Evolutionary conservation across 2,797 vertebrate genomes (phyloP).

Genomic region (Rhadinocentrus ornatus): DNA sequence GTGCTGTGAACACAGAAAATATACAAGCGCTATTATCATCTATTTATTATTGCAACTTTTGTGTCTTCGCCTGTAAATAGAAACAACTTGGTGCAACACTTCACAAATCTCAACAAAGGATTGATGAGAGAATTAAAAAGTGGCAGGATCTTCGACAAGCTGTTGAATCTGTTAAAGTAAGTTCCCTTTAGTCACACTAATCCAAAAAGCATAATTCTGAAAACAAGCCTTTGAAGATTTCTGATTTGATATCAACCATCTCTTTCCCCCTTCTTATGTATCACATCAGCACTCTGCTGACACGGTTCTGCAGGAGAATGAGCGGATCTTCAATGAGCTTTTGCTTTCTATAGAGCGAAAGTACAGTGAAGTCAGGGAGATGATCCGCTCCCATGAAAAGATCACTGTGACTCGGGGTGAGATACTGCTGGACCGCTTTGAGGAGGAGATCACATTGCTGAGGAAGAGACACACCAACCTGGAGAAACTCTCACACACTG

Average conservation of each 20-base stretch:
- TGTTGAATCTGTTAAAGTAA: constrained; percentile 79
- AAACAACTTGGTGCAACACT: constrained; percentile 82
- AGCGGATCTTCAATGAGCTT: constrained; percentile 82
- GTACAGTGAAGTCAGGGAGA: constrained; percentile 82
- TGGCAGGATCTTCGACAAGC: constrained; percentile 83
- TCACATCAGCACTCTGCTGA: constrained; percentile 80
- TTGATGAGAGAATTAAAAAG: constrained; percentile 82
- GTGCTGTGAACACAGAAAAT: not conserved
- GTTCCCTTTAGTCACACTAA: not conserved
- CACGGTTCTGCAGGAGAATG: constrained; percentile 78
- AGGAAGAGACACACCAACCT: constrained; percentile 79
- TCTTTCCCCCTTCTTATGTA: not conserved
- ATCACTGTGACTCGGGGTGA: constrained; percentile 67
- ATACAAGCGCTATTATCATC: not conserved
- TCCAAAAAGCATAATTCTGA: not conserved
- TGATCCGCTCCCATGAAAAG: constrained; percentile 77
- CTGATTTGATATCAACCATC: not conserved
- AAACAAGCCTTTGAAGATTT: not conserved
- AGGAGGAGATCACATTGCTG: constrained; percentile 86
- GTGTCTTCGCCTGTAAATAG: constrained; percentile 48
- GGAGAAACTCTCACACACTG: constrained; percentile 81
- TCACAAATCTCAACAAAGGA: constrained; percentile 82
- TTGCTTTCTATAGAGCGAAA: constrained; percentile 80
- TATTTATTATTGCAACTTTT: not conserved
- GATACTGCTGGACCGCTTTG: constrained; percentile 81